phyloP scores from a whole-genome alignment of 2,888 invertebrate genomes.

The Invenusta paracnida region DNA sequence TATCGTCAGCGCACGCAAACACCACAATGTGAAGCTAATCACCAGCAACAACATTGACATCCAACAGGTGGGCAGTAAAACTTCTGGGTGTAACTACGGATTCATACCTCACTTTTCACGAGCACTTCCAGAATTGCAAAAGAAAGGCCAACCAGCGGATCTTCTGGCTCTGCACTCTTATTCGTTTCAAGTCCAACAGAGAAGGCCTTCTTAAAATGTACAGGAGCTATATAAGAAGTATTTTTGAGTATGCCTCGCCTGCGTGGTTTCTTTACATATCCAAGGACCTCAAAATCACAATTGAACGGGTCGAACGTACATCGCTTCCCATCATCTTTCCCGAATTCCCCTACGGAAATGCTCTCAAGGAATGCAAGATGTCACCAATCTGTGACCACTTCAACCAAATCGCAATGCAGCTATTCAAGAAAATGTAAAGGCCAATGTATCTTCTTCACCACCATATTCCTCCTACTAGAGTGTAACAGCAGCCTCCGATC shows the following conservation, averaged over 20 bases:
- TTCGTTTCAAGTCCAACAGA: background rate
- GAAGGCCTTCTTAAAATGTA: conserved; percentile 30
- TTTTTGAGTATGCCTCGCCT: conserved; percentile 18
- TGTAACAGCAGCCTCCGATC: background rate
- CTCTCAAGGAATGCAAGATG: conserved; percentile 7
- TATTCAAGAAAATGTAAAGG: conserved; percentile 13
- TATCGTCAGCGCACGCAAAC: conserved; percentile 1
- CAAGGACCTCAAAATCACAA: background rate
- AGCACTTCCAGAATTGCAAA: conserved; percentile 15
- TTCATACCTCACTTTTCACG: conserved; percentile 13
- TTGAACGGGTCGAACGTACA: conserved; percentile 5
- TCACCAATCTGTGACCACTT: background rate
- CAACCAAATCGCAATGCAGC: background rate
- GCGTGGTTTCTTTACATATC: conserved; percentile 16
- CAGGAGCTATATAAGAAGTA: conserved; percentile 16
- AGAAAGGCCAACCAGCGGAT: conserved; percentile 27
- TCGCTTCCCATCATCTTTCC: background rate
- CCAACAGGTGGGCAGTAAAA: conserved; percentile 15
- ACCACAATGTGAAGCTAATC: conserved; percentile 5
- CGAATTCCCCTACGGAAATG: background rate
- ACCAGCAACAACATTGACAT: conserved; percentile 3
- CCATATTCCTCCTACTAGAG: conserved; percentile 9
- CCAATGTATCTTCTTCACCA: conserved; percentile 16
- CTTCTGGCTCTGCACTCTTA: conserved; percentile 20
- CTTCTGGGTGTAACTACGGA: conserved; percentile 24